Base-by-base conservation (phyloP, 2,113 vertebrate genomes). In the Machaerirhynchus nigripectus region DNA sequence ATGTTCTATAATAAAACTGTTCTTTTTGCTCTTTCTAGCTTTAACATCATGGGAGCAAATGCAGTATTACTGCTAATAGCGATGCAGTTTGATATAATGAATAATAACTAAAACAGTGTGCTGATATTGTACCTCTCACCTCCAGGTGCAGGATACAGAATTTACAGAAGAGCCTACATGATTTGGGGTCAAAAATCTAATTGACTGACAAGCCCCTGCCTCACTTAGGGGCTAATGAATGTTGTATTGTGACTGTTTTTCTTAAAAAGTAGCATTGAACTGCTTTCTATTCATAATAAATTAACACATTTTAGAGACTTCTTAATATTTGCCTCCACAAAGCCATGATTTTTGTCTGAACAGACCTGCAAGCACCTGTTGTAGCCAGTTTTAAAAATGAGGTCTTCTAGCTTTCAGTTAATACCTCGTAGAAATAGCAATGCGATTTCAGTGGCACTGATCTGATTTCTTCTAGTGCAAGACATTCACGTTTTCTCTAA, bases 341-440 rank as follows among this genome's bases (percentile, higher is more conserved):
- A 96, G 93, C 86, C 94, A 87, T 75, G 50, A 93, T 96, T 96
- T 97, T 92, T 96, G 76, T 95, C 94, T 96, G 93, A 97, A 96
- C 96, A 97, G 96, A 97, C 96, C 95, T 97, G 96, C 95, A 90
- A 95, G 94, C 96, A 97, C 96, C 96, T 97, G 96, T 97, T 97
- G 95, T 96, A 95, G 93, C 96, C 77, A 89, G 86, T 90, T 97
- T 95, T 95, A 81, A 96, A 96, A 96, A 96, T 16, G 37, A 96
- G 95, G 96, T 95, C 96, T 97, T 95, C 59, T 23, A 92, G 73
- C 86, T 89, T 91, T 92, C 53, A 44, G 89, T 89, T 93, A 95
- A 93, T 96, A 97, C 94, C 95, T 95, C 89, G 33, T 95, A 92
- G 94, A 95, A 97, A 96, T 96, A 95, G 95, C 91, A 96, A 95